Percentiles rank a stretch among this genome's conserved stretches.
Conservation (phyloP, 2,888 invertebrate species). For the Gnatocerus cornutus region DNA sequence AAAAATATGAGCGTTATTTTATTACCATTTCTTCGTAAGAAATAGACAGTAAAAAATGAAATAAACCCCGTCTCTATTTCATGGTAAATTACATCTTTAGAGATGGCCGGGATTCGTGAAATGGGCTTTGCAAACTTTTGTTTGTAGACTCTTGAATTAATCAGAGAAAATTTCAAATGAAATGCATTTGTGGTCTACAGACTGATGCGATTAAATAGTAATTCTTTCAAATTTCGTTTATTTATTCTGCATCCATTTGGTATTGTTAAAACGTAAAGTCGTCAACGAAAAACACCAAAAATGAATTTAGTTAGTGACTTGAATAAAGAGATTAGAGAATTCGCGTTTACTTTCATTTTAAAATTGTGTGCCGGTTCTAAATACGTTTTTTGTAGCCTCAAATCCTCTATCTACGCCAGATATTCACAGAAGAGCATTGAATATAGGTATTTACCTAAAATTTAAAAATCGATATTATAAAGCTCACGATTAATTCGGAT, state of each 20-base stretch:
- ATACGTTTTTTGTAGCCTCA: too few relatives aligned
- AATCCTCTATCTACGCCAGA: too few relatives aligned
- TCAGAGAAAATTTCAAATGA: constrained; percentile 35
- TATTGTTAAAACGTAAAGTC: constrained; percentile 28
- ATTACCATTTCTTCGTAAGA: constrained; percentile 43
- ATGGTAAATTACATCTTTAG: constrained; percentile 46
- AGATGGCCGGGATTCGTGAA: constrained; percentile 42
- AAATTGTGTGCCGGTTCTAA: too few relatives aligned
- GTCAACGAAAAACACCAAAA: constrained; percentile 24
- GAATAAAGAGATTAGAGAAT: constrained; percentile 20
- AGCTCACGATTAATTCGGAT: too few relatives aligned
- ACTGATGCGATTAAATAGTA: constrained; percentile 41
- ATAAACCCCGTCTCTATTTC: constrained; percentile 44
- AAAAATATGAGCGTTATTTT: constrained; percentile 46
- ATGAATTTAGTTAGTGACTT: constrained; percentile 31
- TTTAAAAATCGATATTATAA: too few relatives aligned
- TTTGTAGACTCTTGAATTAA: constrained; percentile 47
- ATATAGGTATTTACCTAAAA: too few relatives aligned
- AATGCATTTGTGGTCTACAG: constrained; percentile 38
- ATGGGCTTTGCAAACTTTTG: constrained; percentile 43
- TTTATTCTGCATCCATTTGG: constrained; percentile 40
- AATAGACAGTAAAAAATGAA: constrained; percentile 45
- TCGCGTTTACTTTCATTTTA: neutral
- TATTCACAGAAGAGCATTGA: too few relatives aligned
- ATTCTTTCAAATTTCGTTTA: constrained; percentile 37